Evolutionary conservation across 1,140 invertebrate species (phyloP), one percentile per base, ranked within the genome.

Genomic region (Antheraea pernyi): DNA sequence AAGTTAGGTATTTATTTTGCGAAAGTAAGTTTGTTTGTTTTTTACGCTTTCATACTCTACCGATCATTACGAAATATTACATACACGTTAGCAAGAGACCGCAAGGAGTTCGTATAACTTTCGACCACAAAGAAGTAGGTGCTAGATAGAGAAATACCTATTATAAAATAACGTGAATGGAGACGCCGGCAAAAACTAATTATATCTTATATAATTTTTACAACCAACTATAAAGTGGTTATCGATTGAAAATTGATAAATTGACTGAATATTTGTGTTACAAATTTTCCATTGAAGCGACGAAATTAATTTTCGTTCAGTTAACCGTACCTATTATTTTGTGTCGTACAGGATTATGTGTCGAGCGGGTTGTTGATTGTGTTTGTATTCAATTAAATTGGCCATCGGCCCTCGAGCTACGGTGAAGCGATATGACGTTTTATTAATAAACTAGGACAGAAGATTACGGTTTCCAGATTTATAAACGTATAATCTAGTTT

Each of bases 301-400:
- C 1, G 46, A 53, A 53, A 16, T 53, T 53, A 53, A 16, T 53
- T 53, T 53, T 53, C 11, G 4, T 53, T 9, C 46, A 6, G 46
- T 5, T 53, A 53, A 53, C 46, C 11, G 46, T 53, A 6, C 46
- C 58, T 60, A 39, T 68, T 68, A 36, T 60, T 68, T 60, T 39
- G 59, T 46, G 10, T 53, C 37, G 30, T 42, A 60, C 30, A 60
- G 18, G 39, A 39, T 60, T 60, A 68, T 11, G 60, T 48, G 59
- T 30, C 65, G 36, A 37, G 39, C 62, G 48, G 11, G 13, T 13
- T n/a, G 37, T 19, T 30, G 64, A 66, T 70, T 70, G 59, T 70
- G 58, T 70, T 70, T 70, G 39, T 39, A 46, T 70, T 70, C 69
- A 48, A 66, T 70, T 70, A 66, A 70, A 66, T 61, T 13, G 58